phyloP scores from a whole-genome alignment of 2,113 vertebrate genomes.

The Pluvianellus socialis region DNA sequence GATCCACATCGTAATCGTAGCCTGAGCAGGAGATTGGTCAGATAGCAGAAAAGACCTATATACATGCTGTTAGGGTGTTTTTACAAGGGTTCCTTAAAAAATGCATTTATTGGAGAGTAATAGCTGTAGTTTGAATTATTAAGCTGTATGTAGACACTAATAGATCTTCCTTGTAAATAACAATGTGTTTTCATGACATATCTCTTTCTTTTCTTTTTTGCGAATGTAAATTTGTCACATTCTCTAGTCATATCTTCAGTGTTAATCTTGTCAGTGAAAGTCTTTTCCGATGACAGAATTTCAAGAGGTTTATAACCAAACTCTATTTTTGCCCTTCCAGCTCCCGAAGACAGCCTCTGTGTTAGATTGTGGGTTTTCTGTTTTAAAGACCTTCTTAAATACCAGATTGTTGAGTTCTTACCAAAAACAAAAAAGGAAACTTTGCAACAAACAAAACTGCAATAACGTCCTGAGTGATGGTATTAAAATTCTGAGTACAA shows the following conservation, averaged over 20 bases:
- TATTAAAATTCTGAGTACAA: background rate
- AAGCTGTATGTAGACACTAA: background rate
- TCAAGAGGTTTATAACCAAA: background rate
- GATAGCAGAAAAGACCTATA: background rate
- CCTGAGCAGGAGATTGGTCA: background rate
- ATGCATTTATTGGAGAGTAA: background rate
- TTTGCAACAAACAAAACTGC: background rate
- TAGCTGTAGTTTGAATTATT: background rate
- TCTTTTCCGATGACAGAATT: background rate
- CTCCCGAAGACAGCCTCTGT: background rate
- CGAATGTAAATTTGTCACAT: background rate
- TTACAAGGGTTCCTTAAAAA: background rate
- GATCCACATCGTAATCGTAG: background rate
- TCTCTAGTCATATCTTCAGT: background rate
- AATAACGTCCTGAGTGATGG: background rate
- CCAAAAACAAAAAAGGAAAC: background rate
- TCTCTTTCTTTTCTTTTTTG: background rate
- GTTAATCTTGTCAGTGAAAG: background rate
- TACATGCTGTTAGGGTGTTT: background rate
- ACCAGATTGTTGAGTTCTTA: background rate
- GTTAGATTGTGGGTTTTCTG: background rate
- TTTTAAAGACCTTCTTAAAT: background rate
- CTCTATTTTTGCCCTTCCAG: background rate
- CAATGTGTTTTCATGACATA: background rate
- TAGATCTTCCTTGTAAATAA: background rate